Conservation (phyloP, 2,888 invertebrate species). For the Troides oblongomaculatus region DNA sequence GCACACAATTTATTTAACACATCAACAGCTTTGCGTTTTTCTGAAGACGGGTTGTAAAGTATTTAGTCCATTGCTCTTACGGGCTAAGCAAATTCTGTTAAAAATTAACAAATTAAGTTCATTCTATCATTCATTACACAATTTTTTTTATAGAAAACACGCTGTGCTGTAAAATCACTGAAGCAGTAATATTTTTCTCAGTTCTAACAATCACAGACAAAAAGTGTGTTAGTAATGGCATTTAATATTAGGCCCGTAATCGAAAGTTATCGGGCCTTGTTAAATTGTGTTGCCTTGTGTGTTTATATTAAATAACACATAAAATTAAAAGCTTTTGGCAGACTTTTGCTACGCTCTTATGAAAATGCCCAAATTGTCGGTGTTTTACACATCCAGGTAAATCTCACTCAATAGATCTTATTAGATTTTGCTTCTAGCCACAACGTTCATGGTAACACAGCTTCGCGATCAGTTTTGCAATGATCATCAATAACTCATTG, state of each 20-base stretch:
- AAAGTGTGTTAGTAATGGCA: neutral
- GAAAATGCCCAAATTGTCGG: too few relatives aligned
- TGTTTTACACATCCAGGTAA: neutral
- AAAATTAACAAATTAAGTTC: too few relatives aligned
- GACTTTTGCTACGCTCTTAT: too few relatives aligned
- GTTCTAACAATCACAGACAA: neutral
- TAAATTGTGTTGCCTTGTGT: neutral
- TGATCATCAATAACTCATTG: neutral
- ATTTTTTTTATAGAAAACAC: too few relatives aligned
- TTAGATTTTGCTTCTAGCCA: neutral
- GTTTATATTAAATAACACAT: too few relatives aligned
- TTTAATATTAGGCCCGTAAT: neutral
- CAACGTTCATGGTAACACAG: neutral
- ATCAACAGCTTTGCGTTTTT: neutral
- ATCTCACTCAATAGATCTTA: neutral
- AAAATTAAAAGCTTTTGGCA: too few relatives aligned
- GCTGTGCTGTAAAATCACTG: too few relatives aligned
- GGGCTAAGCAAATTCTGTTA: neutral
- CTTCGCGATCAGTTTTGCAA: neutral
- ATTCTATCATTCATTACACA: too few relatives aligned
- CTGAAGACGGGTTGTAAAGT: neutral
- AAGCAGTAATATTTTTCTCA: neutral
- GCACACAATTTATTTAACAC: conserved; percentile 38
- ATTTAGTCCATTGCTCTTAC: neutral
- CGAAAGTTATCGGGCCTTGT: rapidly evolving